Percentiles rank a stretch among this genome's conserved stretches.
phyloP scores from a whole-genome alignment of 2,888 invertebrate species.

The Cantharis flavilabris region DNA sequence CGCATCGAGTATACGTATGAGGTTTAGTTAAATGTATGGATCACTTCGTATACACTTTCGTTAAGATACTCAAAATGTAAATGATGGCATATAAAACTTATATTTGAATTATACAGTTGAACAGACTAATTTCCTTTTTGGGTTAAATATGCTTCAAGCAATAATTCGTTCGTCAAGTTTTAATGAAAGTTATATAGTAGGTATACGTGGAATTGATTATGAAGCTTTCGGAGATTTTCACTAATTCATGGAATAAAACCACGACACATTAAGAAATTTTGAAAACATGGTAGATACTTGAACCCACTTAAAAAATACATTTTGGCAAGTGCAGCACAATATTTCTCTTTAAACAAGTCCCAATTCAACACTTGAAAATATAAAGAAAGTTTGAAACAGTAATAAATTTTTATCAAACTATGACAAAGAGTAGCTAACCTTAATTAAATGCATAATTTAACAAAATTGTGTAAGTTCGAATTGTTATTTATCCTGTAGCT shows the following conservation, averaged over 20 bases:
- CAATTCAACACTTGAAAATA: neutral
- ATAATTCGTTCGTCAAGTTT: neutral
- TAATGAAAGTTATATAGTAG: slow-evolving; percentile 16
- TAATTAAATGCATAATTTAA: neutral
- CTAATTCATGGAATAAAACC: neutral
- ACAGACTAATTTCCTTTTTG: neutral
- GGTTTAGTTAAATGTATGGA: neutral
- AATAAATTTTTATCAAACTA: neutral
- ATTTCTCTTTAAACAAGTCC: neutral
- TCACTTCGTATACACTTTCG: neutral
- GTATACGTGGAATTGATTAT: neutral
- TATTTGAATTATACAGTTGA: neutral
- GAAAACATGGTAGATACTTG: neutral
- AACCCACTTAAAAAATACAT: neutral
- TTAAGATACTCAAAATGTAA: neutral
- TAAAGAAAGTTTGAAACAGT: neutral
- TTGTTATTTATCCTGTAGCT: neutral
- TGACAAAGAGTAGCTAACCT: neutral
- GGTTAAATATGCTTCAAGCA: neutral
- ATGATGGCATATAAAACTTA: neutral
- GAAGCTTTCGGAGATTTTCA: neutral
- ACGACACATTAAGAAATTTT: neutral
- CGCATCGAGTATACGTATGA: too few relatives aligned
- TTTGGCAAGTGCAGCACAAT: neutral
- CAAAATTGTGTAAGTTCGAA: neutral